Base-by-base conservation (phyloP, 2,797 vertebrate genomes). In the Lerista edwardsae region DNA sequence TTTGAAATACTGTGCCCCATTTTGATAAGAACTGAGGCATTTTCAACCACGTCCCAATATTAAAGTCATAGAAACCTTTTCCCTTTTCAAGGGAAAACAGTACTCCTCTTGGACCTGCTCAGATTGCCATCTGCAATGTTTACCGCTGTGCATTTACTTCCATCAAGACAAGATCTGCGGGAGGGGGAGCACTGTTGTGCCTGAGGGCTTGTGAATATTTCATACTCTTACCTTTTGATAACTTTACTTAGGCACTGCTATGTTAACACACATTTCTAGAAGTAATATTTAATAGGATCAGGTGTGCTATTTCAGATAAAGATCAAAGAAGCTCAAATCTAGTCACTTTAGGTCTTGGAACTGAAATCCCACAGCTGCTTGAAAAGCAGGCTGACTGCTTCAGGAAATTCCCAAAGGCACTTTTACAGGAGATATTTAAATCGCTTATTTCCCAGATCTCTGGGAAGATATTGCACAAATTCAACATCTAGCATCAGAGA, bases 201-300 rank as follows among this genome's bases (percentile, higher is more conserved):
- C 47, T 36, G 34, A 81, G 36, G 6, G 10, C 15, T 57, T 29
- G 51, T 61, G 59, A 61, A 23, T 61, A 27, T 41, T 19, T 5
- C 4, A 44, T 64, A 64, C 31, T 47, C 23, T 21, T 31, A 55
- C 74, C 51, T 34, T 55, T 75, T 51, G 51, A 80, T 71, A 71
- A 1, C n/a, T 69, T 55, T 79, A 23, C 34, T 27, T 15, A 23
- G 59, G n/a, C 31, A 64, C 51, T 19, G 19, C 62, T 79, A 1
- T 36, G 17, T 65, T 79, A 84, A 79, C 17, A 36, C 21, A 19
- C 51, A 64, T 39, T 79, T 79, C 7, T 36, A 19, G 23, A 41
- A n/a, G 29, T 82, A 73, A 82, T 82, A 44, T 73, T 82, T 44
- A 62, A 62, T 15, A 82, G 71, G 39, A 61, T 55, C 41, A 68